Percentiles rank a stretch among this genome's conserved stretches.
Conservation (phyloP, 2,797 vertebrate species). For the Pseudochirops cupreus region DNA sequence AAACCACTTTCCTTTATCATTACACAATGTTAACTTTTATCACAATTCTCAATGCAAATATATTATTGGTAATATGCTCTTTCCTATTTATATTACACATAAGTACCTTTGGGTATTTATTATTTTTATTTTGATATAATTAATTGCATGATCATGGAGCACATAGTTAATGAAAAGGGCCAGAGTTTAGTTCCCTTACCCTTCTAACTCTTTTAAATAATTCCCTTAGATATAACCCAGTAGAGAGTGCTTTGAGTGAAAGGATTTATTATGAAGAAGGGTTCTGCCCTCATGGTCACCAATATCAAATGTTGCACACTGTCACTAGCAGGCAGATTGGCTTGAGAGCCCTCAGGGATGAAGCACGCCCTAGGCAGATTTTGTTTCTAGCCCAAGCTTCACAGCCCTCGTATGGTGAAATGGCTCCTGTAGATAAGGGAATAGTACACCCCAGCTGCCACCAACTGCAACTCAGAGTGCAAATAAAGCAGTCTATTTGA, state of each 20-base stretch:
- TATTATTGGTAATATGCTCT: rapidly evolving
- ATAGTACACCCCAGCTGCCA: neutral
- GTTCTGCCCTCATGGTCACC: neutral
- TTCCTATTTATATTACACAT: neutral
- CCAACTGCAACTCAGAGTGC: neutral
- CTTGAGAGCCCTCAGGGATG: neutral
- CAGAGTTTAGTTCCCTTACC: neutral
- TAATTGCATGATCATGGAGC: neutral
- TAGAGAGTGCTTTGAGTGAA: neutral
- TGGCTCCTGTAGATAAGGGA: neutral
- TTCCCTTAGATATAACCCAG: neutral
- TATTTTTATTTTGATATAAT: neutral
- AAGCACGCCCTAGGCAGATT: neutral
- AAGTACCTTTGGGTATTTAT: neutral
- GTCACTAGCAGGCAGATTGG: neutral
- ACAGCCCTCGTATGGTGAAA: neutral
- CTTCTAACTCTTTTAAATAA: neutral
- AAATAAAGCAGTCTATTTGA: neutral
- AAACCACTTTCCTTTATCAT: too few species aligned
- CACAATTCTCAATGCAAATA: neutral
- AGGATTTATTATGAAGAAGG: neutral
- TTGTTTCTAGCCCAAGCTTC: neutral
- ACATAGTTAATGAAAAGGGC: too few species aligned
- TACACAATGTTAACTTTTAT: too few species aligned
- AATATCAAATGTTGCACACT: neutral